Conservation (phyloP, 2,888 invertebrate genomes). For the Lithosia quadra region DNA sequence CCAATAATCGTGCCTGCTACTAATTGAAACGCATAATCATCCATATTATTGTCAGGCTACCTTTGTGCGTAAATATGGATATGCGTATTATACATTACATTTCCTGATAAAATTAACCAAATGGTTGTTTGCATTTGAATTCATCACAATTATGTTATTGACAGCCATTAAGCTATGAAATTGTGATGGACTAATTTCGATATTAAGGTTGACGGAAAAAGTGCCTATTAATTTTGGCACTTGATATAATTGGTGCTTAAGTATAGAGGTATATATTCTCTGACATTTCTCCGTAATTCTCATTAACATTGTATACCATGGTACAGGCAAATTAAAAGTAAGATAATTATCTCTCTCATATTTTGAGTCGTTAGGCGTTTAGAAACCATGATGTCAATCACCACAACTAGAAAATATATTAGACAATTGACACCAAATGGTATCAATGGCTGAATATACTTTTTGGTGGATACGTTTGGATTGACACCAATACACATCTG, state of each 20-base stretch:
- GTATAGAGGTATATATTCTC: not conserved
- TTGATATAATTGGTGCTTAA: not conserved
- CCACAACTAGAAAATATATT: too few species aligned
- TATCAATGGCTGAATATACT: too few species aligned
- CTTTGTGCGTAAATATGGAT: slow-evolving; percentile 38
- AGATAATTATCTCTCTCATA: too few species aligned
- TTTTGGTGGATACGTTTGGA: too few species aligned
- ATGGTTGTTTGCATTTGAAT: slow-evolving; percentile 49
- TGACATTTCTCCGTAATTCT: not conserved
- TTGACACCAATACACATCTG: too few species aligned
- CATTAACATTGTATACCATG: not conserved
- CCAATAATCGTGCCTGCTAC: slow-evolving; percentile 35
- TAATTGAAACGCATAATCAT: slow-evolving; percentile 45
- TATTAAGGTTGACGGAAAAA: not conserved
- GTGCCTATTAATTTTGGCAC: not conserved
- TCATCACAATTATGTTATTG: slow-evolving; percentile 19
- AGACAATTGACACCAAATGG: too few species aligned
- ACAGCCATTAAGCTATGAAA: slow-evolving; percentile 33
- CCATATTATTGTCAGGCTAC: slow-evolving; percentile 26
- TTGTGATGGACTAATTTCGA: slow-evolving; percentile 1
- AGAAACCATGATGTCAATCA: too few species aligned
- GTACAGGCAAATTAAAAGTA: not conserved
- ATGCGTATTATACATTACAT: not conserved
- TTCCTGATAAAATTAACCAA: slow-evolving; percentile 45
- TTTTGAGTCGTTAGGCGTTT: too few species aligned